Conservation (phyloP, 2,113 vertebrate genomes). For the Prionailurus bengalensis region DNA sequence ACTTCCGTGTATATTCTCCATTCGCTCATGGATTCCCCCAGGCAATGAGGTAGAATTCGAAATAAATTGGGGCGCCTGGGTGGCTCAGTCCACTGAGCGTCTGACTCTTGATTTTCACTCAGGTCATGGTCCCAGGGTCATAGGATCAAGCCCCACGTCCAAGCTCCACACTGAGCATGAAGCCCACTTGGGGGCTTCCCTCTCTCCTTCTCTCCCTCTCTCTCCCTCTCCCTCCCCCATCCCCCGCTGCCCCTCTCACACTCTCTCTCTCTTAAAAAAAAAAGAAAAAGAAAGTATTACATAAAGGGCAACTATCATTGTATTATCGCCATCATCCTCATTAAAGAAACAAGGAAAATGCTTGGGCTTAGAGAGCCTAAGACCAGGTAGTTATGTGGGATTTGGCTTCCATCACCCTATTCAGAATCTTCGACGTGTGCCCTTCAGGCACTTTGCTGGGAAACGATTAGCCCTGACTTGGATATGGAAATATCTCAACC, state of each 20-base stretch:
- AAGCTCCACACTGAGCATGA: too few species aligned
- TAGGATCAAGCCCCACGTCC: too few species aligned
- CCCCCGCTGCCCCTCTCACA: too few species aligned
- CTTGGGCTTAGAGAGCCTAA: neutral
- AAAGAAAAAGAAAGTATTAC: neutral
- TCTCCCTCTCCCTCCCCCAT: too few species aligned
- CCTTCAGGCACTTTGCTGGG: neutral
- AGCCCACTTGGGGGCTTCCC: too few species aligned
- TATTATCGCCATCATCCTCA: neutral
- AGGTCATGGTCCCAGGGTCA: too few species aligned
- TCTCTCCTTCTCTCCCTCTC: too few species aligned
- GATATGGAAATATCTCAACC: neutral
- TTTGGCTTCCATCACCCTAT: neutral
- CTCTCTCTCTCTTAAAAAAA: too few species aligned
- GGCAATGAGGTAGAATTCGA: neutral
- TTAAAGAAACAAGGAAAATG: neutral
- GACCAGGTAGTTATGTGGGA: neutral
- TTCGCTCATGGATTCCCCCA: rapidly evolving
- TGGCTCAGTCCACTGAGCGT: too few species aligned
- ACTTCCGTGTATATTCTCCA: too few species aligned
- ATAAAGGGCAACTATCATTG: neutral
- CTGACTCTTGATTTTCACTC: too few species aligned
- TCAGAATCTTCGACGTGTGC: rapidly evolving
- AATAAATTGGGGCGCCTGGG: neutral
- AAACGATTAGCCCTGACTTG: neutral